These are phyloP conservation scores for Halictus rubicundus DNA, from an alignment of 1,140 invertebrate species.

Conservation along the genomic window DNA sequence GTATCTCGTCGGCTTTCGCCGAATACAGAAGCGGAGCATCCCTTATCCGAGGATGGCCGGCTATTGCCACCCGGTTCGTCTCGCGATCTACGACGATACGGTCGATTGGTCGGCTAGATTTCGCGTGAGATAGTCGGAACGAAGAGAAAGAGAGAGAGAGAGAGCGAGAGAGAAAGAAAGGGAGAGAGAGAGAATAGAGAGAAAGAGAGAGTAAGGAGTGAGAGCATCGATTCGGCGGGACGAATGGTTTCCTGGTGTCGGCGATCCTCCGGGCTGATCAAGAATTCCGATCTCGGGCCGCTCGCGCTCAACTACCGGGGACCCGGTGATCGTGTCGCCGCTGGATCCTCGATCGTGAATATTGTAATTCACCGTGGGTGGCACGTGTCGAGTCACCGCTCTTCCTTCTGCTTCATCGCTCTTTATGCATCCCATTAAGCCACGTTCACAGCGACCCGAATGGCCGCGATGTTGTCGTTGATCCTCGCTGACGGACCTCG, in stretches of 20 bases:
- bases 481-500: constrained; percentile 5
- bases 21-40: no score
- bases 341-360: constrained; percentile 57
- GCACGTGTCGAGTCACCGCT: constrained; percentile 49
- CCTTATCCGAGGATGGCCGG: neutral
- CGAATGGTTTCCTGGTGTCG: constrained; percentile 30
- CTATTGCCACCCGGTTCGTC: neutral
- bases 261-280: neutral
- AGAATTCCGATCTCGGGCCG: constrained; percentile 33
- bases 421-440: constrained; percentile 54
- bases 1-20: neutral
- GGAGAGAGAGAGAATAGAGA: no score
- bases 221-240: constrained; percentile 29
- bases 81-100: constrained; percentile 21
- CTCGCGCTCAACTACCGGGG: constrained; percentile 16
- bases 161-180: no score
- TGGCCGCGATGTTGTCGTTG: neutral
- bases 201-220: no score
- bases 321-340: constrained; percentile 10
- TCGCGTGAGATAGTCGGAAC: constrained; percentile 1
- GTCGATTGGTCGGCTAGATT: constrained; percentile 17
- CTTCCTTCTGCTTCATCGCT: constrained; percentile 55
- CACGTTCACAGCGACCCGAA: constrained; percentile 43
- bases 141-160: no score
- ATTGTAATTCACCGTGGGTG: constrained; percentile 70